Percentiles rank a stretch among this genome's conserved stretches.
Evolutionary conservation across 2,888 invertebrate genomes (phyloP).

Genomic region (Pyrrhosoma nymphula): DNA sequence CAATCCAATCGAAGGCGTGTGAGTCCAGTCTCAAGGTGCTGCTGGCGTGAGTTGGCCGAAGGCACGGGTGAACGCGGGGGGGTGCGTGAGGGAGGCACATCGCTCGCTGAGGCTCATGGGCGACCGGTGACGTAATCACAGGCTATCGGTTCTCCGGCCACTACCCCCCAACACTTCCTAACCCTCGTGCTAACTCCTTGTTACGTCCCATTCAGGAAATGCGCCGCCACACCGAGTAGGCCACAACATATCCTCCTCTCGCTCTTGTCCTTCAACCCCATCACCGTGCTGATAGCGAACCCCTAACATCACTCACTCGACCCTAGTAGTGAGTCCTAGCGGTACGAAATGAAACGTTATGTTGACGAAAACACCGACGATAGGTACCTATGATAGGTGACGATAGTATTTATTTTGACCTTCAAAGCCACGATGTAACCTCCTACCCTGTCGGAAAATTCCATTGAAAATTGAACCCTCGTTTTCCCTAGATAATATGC

Average conservation of each 20-base stretch:
- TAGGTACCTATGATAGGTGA: no score
- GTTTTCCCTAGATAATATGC: no score
- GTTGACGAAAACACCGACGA: no score
- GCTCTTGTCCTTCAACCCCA: not conserved
- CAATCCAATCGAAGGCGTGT: not conserved
- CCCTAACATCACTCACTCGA: no score
- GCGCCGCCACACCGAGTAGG: not conserved
- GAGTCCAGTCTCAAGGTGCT: not conserved
- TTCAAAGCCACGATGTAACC: no score
- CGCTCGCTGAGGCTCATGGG: not conserved
- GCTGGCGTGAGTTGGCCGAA: not conserved
- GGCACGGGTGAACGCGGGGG: no score
- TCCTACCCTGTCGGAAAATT: no score
- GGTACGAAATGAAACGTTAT: no score
- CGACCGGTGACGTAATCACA: slow-evolving; percentile 25
- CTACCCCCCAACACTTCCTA: not conserved
- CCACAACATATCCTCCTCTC: no score
- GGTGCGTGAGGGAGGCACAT: slow-evolving; percentile 14
- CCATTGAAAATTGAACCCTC: no score
- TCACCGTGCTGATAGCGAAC: not conserved
- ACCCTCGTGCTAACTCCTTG: not conserved
- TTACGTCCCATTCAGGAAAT: slow-evolving; percentile 40
- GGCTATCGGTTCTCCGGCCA: not conserved
- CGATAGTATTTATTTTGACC: no score
- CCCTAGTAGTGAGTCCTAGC: no score